These are phyloP conservation scores for Mergus octosetaceus DNA, from an alignment of 2,797 vertebrate genomes.

Conservation along the genomic window DNA sequence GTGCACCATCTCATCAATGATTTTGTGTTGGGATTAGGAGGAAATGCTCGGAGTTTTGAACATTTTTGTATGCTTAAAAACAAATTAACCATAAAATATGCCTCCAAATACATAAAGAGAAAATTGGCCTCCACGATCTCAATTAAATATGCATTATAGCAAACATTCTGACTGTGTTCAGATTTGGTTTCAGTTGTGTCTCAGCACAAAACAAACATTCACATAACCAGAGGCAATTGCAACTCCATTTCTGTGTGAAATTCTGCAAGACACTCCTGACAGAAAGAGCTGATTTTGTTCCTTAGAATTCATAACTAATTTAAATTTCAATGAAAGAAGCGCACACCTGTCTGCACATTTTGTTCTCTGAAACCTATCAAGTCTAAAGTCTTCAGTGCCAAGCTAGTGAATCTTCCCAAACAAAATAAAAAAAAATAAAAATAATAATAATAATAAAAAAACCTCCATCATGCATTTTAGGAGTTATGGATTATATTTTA, in stretches of 20 bases:
- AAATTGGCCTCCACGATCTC: not conserved
- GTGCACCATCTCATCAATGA: not conserved
- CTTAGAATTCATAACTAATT: conserved; percentile 35
- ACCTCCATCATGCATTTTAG: not conserved
- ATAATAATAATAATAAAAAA: too few species aligned
- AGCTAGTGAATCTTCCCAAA: not conserved
- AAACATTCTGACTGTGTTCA: not conserved
- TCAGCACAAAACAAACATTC: not conserved
- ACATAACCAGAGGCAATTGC: not conserved
- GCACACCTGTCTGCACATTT: conserved; percentile 29
- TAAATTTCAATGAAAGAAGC: conserved; percentile 43
- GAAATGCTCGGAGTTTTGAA: not conserved
- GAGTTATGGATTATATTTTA: not conserved
- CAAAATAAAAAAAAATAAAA: not conserved
- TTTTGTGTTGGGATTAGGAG: not conserved
- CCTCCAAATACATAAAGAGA: not conserved
- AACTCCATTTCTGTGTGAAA: not conserved
- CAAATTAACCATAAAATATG: conserved; percentile 14
- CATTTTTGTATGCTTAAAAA: not conserved
- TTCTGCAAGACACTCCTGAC: not conserved
- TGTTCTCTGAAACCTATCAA: not conserved
- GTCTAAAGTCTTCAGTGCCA: not conserved
- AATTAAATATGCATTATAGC: conserved; percentile 24
- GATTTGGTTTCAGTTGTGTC: not conserved
- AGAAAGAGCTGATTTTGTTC: not conserved